Evolutionary conservation across 2,888 invertebrate genomes (phyloP).

Genomic region (Caradrina kadenii): DNA sequence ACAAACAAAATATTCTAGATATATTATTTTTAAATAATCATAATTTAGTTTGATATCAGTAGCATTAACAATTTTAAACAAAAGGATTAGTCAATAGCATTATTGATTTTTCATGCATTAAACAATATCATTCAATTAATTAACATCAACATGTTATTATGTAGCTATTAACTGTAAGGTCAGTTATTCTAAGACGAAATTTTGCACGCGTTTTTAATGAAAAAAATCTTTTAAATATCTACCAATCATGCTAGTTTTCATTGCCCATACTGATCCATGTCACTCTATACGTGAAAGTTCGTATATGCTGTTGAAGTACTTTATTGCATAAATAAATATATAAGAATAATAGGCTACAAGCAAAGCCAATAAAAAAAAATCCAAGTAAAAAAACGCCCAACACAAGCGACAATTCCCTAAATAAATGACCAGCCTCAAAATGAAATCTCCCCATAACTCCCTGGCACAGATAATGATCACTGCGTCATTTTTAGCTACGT

Average conservation of each 20-base stretch:
- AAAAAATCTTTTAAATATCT: no score
- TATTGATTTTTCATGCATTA: not conserved
- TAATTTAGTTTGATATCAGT: no score
- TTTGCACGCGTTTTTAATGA: no score
- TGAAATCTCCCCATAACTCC: conserved; percentile 1
- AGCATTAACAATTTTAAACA: no score
- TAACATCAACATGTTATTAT: no score
- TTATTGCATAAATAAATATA: not conserved
- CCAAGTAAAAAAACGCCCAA: not conserved
- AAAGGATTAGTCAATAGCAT: not conserved
- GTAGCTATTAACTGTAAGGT: no score
- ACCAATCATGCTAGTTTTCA: no score
- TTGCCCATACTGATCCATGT: not conserved
- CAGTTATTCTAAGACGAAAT: not conserved
- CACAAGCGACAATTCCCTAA: not conserved
- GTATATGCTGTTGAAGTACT: not conserved
- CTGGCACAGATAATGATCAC: conserved; percentile 30
- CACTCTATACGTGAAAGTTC: not conserved
- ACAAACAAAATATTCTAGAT: no score
- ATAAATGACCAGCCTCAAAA: conserved; percentile 33
- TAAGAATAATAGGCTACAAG: not conserved
- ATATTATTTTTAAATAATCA: no score
- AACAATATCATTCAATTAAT: no score
- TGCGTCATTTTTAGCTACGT: conserved; percentile 58
- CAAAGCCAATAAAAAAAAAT: not conserved